Evolutionary conservation across 1,140 invertebrate species (phyloP).

Genomic region (Nilaparvata lugens): DNA sequence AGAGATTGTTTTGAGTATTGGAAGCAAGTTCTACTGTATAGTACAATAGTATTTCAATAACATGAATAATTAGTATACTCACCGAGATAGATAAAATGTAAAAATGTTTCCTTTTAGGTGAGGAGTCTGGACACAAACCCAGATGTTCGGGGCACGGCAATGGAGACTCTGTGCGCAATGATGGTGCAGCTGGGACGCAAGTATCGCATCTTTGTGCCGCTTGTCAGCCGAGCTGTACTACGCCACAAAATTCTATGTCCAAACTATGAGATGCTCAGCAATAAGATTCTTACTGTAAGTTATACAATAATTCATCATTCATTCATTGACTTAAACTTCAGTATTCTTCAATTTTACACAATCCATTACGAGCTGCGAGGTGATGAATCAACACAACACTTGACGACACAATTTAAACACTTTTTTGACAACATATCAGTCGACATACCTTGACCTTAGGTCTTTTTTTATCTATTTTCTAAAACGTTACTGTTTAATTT

Average conservation of each 20-base stretch:
- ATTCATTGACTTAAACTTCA: too few relatives aligned
- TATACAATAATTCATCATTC: not conserved
- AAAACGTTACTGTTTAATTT: too few relatives aligned
- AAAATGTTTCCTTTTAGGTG: constrained; percentile 39
- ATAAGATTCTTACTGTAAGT: constrained; percentile 52
- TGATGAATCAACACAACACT: too few relatives aligned
- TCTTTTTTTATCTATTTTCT: too few relatives aligned
- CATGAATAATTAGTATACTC: not conserved
- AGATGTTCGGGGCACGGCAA: constrained; percentile 66
- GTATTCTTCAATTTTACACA: too few relatives aligned
- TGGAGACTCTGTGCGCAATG: constrained; percentile 85
- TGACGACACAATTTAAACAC: too few relatives aligned
- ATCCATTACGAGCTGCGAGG: too few relatives aligned
- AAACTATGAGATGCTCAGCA: constrained; percentile 66
- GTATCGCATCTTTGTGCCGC: constrained; percentile 85
- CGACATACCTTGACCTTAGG: too few relatives aligned
- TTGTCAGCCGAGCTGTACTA: constrained; percentile 73
- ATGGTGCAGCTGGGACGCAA: constrained; percentile 82
- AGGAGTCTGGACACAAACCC: constrained; percentile 75
- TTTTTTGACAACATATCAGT: too few relatives aligned
- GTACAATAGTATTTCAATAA: too few relatives aligned
- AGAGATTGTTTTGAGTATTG: too few relatives aligned
- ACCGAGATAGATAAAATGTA: too few relatives aligned
- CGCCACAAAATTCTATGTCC: constrained; percentile 76
- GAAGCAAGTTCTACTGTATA: not conserved